A percentile compares a stretch with the other conserved stretches of the same genome.
These are phyloP conservation scores for Drosophila anceps DNA, from an alignment of 2,888 invertebrate species.

Conservation along the genomic window DNA sequence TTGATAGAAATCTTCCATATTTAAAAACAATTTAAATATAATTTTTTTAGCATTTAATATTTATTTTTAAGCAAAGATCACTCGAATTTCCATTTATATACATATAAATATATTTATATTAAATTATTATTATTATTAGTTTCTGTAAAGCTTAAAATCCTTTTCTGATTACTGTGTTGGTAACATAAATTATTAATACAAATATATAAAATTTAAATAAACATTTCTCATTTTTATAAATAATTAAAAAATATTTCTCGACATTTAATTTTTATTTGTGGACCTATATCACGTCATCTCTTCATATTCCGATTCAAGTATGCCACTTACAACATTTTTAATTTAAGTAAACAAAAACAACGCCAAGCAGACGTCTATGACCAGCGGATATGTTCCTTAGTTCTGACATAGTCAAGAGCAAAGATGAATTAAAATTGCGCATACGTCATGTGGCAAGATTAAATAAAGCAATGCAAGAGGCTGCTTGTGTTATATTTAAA, in stretches of 20 bases:
- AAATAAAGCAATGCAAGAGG: neutral
- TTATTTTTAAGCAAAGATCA: too few species aligned
- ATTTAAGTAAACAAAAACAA: constrained; percentile 4
- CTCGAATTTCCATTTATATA: too few species aligned
- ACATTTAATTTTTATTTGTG: neutral
- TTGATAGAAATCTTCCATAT: too few species aligned
- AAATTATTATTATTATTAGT: too few species aligned
- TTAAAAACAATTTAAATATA: too few species aligned
- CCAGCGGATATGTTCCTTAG: constrained; percentile 48
- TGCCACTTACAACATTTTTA: neutral
- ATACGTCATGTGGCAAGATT: constrained; percentile 41
- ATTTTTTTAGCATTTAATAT: too few species aligned
- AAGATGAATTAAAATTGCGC: constrained; percentile 47
- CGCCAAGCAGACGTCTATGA: constrained; percentile 54
- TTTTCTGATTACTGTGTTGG: too few species aligned
- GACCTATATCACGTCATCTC: neutral
- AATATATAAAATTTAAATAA: neutral
- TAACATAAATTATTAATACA: neutral
- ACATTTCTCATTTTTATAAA: neutral
- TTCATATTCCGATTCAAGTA: neutral
- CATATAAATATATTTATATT: too few species aligned
- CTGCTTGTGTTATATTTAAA: constrained; percentile 16
- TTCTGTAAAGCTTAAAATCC: too few species aligned
- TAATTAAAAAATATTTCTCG: too few species aligned
- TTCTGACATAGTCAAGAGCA: constrained; percentile 31